Evolutionary conservation across 2,888 invertebrate species (phyloP), one percentile per base, ranked within the genome.

Genomic region (Rosalia funebris): DNA sequence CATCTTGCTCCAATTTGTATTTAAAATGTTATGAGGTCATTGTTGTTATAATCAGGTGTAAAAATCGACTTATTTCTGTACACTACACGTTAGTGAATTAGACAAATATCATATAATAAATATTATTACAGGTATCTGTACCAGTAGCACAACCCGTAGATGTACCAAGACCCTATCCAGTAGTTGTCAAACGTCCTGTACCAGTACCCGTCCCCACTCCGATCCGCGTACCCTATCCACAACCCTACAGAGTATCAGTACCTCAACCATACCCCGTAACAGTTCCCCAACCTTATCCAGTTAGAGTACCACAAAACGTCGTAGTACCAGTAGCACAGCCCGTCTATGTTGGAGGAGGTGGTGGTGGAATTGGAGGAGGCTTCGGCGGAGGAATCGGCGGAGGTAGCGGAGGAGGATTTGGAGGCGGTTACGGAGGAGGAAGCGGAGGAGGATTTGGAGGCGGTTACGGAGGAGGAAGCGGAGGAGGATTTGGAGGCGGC

Each of bases 231-330:
- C 76, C 82, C 41, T 77, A 79, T 1, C 81, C 82, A 0, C 78
- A 82, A 37, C 82, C 84, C 0, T 80, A 82, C 17, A 70, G 80
- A 1, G 80, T 85, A 7, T 79, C 81, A 1, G 80, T 86, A 0
- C 84, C 86, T 42, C 80, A 86, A 59, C 86, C 87, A 1, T 84
- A 84, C 56, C 84, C 86, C 1, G 85, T 85, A 17, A 83, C 84
- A 0, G 82, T 86, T 0, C 82, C 86, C 9, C 85, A 85, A 54
- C 85, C 85, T 0, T 82, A 84, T 1, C 82, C 82, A 34, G 77
- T 82, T 53, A 50, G 69, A 34, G 75, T 83, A 62, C 73, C 72
- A 45, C 73, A 76, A 70, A 71, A 70, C 32, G 61, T 75, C 54
- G 71, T 73, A 32, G 74, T 75, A 58, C 72, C 71, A 16, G 72